Base-by-base conservation (phyloP, 1,140 invertebrate species). In the Marisa cornuarietis region DNA sequence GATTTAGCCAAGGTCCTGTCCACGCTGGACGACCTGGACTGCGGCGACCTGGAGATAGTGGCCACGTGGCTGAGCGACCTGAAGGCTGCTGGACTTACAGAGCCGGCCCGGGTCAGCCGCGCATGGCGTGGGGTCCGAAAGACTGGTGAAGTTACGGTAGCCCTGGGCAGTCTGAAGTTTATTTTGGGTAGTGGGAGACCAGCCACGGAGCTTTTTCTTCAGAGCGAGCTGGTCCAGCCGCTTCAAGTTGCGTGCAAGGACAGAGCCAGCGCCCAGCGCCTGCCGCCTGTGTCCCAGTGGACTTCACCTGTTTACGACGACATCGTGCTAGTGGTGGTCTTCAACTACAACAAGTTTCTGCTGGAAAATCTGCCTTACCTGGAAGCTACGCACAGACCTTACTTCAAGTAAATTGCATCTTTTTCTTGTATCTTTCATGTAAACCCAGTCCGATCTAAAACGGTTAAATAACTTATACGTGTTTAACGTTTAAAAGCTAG, bases 311-410 rank as follows among this genome's bases (percentile, higher is more conserved):
- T 77, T 7, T 52, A 68, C 26, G 22, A 31, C 20, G 76, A 77
- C 65, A 69, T 77, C 20, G 76, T 54, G 63, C 42, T 77, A 0
- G 51, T 77, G 22, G 51, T 77, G 42, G 63, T 77, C 42, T 77
- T 77, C 76, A 77, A 77, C 76, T 77, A 26, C 31, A 77, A 77
- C 76, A 26, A n/a, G 16, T 77, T 68, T 65, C 68, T 77, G 49
- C 68, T 63, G 65, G 52, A 68, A 51, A 77, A 77, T 49, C 65
- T 77, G 20, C 76, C 76, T 16, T 54, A 65, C 49, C 16, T 65
- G 49, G 75, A 77, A 24, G 54, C 63, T 42, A 68, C 68, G 62
- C 76, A 77, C 65, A 31, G 76, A 31, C 76, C 76, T 16, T 77
- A 68, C 49, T 77, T 77, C 63, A 77, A 77, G 76, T 75, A 58